Evolutionary conservation across 2,113 vertebrate species (phyloP).

Genomic region (Agelaius tricolor): DNA sequence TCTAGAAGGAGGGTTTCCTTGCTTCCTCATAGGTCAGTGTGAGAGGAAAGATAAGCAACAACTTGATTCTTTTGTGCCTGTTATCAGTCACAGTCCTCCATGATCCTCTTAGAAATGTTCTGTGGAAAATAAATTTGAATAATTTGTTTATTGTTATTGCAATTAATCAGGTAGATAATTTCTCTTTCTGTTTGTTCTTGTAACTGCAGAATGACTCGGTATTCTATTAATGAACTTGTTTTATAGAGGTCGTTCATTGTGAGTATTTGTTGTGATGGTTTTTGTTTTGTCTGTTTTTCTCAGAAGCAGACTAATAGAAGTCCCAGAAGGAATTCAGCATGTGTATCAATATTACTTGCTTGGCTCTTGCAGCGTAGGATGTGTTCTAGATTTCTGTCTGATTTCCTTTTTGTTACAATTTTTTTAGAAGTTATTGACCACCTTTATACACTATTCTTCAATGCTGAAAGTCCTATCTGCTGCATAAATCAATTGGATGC

Average conservation of each 20-base stretch:
- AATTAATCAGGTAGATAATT: background rate
- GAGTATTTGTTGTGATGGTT: background rate
- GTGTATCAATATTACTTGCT: background rate
- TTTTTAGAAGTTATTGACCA: background rate
- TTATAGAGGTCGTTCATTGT: background rate
- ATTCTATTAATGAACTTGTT: background rate
- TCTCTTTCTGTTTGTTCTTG: background rate
- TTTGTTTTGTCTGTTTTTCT: background rate
- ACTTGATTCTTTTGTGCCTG: background rate
- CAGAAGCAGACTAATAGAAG: background rate
- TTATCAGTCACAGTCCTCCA: background rate
- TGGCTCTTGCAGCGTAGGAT: background rate
- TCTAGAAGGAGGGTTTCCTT: background rate
- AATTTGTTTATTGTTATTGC: background rate
- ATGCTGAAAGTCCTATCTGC: background rate
- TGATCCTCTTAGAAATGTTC: background rate
- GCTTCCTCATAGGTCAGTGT: background rate
- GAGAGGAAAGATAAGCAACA: background rate
- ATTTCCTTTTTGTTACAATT: background rate
- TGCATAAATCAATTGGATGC: background rate
- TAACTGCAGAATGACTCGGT: background rate
- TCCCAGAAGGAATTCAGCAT: background rate
- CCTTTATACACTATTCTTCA: background rate
- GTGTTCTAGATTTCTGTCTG: background rate
- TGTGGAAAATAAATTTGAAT: background rate